phyloP scores from a whole-genome alignment of 2,113 vertebrate species.

The Callipepla californica region DNA sequence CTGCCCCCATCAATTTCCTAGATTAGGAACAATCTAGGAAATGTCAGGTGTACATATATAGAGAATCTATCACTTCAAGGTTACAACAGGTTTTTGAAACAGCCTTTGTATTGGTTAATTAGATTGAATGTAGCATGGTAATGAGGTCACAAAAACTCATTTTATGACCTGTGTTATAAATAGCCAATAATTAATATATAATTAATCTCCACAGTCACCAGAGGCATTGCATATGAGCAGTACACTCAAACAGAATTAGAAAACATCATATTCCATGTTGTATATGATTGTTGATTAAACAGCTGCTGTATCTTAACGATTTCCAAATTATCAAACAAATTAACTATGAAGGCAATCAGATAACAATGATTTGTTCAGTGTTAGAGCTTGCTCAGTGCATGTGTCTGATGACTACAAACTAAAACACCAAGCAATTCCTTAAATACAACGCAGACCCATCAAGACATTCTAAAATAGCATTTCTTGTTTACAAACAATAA shows the following conservation, averaged over 20 bases:
- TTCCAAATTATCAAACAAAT: conserved; percentile 15
- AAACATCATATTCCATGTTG: not conserved
- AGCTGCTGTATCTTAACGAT: not conserved
- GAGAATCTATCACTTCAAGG: not conserved
- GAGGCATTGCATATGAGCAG: not conserved
- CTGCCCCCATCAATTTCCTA: not conserved
- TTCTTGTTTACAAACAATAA: not conserved
- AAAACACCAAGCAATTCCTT: not conserved
- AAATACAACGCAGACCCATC: not conserved
- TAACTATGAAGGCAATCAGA: conserved; percentile 24
- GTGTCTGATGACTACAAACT: not conserved
- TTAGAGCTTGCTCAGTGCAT: not conserved
- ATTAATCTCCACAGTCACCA: conserved; percentile 14
- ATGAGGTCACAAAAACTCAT: conserved; percentile 52
- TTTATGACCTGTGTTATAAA: conserved; percentile 54
- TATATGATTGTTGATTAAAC: conserved; percentile 36
- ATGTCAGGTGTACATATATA: not conserved
- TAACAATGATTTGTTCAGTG: not conserved
- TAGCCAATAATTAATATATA: conserved; percentile 29
- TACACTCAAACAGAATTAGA: conserved; percentile 36
- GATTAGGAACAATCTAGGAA: not conserved
- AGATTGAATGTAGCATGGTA: not conserved
- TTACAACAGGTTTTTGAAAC: not conserved
- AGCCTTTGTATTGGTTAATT: conserved; percentile 47
- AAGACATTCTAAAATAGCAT: not conserved